A percentile compares a stretch with the other conserved stretches of the same genome.
Conservation (phyloP, 2,113 vertebrate genomes). For the Crotophaga sulcirostris region DNA sequence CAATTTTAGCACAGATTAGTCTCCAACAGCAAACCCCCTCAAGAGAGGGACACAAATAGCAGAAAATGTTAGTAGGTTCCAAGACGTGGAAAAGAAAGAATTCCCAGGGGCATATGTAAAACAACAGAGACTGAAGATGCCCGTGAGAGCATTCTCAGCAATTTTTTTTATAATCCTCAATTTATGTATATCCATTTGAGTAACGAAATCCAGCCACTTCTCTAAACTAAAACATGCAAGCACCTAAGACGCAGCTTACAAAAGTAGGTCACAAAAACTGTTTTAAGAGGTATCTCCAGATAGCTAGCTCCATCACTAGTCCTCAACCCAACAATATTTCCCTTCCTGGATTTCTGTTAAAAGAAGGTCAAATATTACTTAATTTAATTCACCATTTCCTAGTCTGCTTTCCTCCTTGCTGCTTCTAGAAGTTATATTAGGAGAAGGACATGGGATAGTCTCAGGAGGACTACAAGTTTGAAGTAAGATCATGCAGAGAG, state of each 20-base stretch:
- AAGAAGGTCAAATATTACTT: neutral
- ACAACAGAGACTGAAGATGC: neutral
- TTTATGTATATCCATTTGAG: neutral
- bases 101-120: neutral
- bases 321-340: neutral
- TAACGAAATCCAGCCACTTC: neutral
- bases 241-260: neutral
- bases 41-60: neutral
- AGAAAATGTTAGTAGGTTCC: neutral
- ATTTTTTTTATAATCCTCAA: neutral
- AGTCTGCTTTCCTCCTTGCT: neutral
- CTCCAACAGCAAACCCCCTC: neutral
- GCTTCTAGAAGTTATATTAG: neutral
- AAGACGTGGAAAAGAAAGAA: neutral
- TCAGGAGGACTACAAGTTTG: too few relatives aligned
- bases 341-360: neutral
- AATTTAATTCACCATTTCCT: neutral
- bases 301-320: neutral
- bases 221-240: neutral
- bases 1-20: neutral
- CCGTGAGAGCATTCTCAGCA: neutral
- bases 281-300: neutral
- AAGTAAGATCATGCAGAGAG: too few relatives aligned
- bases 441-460: neutral
- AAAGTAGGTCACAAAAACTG: neutral